Conservation (phyloP, 2,888 invertebrate genomes). For the Ramazzottius varieornatus region DNA sequence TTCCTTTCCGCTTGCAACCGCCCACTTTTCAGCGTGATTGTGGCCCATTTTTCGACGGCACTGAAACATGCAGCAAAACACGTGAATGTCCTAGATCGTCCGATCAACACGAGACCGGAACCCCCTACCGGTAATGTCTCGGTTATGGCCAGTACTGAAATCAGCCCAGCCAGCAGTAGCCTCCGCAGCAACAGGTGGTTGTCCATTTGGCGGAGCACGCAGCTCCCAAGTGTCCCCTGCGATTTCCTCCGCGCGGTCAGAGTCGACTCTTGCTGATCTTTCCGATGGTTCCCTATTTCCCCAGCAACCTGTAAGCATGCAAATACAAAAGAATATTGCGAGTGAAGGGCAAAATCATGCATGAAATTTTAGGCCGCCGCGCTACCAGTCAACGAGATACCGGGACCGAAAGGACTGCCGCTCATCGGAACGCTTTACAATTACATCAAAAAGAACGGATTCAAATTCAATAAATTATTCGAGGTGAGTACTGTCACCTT, state of each 20-base stretch:
- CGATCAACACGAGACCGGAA: too few species aligned
- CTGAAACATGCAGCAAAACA: too few species aligned
- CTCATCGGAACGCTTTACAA: constrained; percentile 17
- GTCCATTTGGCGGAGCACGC: background rate
- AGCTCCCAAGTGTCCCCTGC: background rate
- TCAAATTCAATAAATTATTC: constrained; percentile 20
- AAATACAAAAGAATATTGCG: too few species aligned
- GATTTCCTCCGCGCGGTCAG: background rate
- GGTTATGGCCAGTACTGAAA: background rate
- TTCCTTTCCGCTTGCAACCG: too few species aligned
- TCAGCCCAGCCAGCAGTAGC: background rate
- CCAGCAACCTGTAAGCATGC: too few species aligned
- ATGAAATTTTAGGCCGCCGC: background rate
- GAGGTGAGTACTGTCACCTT: too few species aligned
- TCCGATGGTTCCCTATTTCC: background rate
- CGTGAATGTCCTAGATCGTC: too few species aligned
- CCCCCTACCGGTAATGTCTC: background rate
- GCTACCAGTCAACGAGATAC: constrained; percentile 11
- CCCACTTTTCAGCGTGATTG: too few species aligned
- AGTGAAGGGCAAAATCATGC: too few species aligned
- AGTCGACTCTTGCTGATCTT: background rate
- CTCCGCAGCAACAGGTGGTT: background rate
- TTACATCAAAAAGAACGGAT: constrained; percentile 19
- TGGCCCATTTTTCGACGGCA: too few species aligned
- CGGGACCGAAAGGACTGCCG: constrained; percentile 19